Conservation (phyloP, 2,113 vertebrate genomes). For the Misgurnus mizolepis region DNA sequence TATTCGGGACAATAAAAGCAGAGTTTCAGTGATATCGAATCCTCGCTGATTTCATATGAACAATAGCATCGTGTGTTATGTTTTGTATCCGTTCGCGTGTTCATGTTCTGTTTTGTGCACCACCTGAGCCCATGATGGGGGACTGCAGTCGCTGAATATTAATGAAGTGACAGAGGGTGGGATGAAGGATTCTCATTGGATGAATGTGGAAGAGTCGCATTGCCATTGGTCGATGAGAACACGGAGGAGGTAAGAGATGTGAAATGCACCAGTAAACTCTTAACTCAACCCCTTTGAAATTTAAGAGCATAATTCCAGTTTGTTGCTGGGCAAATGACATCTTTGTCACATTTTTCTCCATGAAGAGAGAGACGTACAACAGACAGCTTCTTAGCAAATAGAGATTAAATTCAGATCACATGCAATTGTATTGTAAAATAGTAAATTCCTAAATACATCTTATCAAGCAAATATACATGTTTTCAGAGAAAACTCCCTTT, state of each 20-base stretch:
- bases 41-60: neutral
- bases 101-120: slow-evolving; percentile 30
- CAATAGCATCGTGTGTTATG: neutral
- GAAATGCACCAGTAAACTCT: slow-evolving; percentile 15
- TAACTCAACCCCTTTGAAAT: neutral
- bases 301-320: slow-evolving; percentile 6
- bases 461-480: neutral
- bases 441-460: neutral
- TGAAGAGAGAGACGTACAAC: slow-evolving; percentile 6
- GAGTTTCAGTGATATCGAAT: neutral
- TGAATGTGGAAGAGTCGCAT: neutral
- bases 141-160: slow-evolving; percentile 56
- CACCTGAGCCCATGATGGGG: slow-evolving; percentile 53
- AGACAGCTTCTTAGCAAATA: neutral
- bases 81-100: slow-evolving; percentile 32
- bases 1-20: too few relatives aligned
- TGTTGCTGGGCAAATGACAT: slow-evolving; percentile 32
- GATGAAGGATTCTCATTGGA: slow-evolving; percentile 30
- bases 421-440: slow-evolving; percentile 12
- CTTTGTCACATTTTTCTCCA: neutral
- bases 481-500: neutral
- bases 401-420: slow-evolving; percentile 9
- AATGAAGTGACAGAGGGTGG: slow-evolving; percentile 30
- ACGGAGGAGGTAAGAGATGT: neutral
- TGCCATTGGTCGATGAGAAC: slow-evolving; percentile 27